These are phyloP conservation scores for Nematostella vectensis DNA, from an alignment of 92 coral and sea anemone species.

Conservation along the genomic window DNA sequence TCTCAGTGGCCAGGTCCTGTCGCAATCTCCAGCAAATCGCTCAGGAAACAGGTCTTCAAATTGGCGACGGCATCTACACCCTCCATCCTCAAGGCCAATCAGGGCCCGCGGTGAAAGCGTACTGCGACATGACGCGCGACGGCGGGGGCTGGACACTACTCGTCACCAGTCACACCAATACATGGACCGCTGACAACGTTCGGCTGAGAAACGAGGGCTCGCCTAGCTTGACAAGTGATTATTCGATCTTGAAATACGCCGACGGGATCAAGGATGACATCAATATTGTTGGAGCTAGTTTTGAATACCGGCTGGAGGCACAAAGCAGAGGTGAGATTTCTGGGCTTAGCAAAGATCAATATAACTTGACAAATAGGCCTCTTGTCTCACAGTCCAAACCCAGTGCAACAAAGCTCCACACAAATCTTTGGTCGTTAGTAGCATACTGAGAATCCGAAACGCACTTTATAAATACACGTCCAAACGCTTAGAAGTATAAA, in stretches of 20 bases:
- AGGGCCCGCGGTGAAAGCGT: conserved; percentile 29
- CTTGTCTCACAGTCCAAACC: no score
- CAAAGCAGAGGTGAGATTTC: conserved; percentile 39
- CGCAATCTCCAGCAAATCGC: conserved; percentile 44
- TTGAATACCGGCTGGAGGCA: conserved; percentile 62
- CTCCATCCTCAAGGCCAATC: conserved; percentile 50
- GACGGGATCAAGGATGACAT: conserved; percentile 38
- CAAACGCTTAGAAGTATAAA: no score
- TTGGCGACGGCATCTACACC: conserved; percentile 63
- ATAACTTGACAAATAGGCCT: no score
- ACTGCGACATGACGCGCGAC: conserved; percentile 72
- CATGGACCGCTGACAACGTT: conserved; percentile 40
- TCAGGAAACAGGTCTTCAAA: conserved; percentile 16
- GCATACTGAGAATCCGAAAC: no score
- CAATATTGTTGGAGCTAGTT: conserved; percentile 30
- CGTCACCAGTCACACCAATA: conserved; percentile 60
- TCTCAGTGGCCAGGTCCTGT: conserved; percentile 51
- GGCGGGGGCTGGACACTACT: conserved; percentile 83
- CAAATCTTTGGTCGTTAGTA: no score
- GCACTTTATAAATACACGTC: no score
- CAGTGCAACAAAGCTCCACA: no score
- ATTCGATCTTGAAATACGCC: conserved; percentile 48
- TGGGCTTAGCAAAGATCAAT: no score
- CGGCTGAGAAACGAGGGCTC: conserved; percentile 15
- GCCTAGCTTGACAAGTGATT: conserved; percentile 44